Conservation (phyloP, 2,888 invertebrate species). For the Pseudanteris insignis region DNA sequence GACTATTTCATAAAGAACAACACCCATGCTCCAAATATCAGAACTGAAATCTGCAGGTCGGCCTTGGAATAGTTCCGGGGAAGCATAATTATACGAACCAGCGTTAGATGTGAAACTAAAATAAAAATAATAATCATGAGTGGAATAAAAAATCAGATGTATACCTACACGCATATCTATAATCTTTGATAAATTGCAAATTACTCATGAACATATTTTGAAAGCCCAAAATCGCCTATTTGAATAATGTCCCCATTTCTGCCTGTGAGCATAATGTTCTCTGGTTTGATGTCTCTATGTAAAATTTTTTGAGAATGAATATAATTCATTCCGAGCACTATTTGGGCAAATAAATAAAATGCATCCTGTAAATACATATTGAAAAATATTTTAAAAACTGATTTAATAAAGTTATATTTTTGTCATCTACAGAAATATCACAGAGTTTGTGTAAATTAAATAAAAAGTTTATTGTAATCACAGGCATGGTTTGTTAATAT, state of each 20-base stretch:
- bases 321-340: constrained; percentile 80
- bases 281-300: constrained; percentile 85
- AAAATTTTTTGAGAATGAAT: constrained; percentile 82
- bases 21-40: constrained; percentile 89
- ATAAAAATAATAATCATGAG: too few species aligned
- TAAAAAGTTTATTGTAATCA: too few species aligned
- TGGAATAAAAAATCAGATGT: too few species aligned
- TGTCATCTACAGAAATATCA: too few species aligned
- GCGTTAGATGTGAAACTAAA: constrained; percentile 46
- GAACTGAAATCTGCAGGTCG: constrained; percentile 80
- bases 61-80: constrained; percentile 84
- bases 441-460: too few species aligned
- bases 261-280: constrained; percentile 83
- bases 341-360: constrained; percentile 60
- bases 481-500: too few species aligned
- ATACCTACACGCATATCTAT: background rate
- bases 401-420: too few species aligned
- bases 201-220: constrained; percentile 70
- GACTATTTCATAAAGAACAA: constrained; percentile 77
- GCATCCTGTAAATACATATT: constrained; percentile 49
- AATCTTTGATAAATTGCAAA: constrained; percentile 4
- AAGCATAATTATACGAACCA: constrained; percentile 75
- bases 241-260: constrained; percentile 75
- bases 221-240: constrained; percentile 87
- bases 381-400: too few species aligned